Percentiles rank a stretch among this genome's conserved stretches.
Evolutionary conservation across 2,888 invertebrate genomes (phyloP).

Genomic region (Agrotis puta): DNA sequence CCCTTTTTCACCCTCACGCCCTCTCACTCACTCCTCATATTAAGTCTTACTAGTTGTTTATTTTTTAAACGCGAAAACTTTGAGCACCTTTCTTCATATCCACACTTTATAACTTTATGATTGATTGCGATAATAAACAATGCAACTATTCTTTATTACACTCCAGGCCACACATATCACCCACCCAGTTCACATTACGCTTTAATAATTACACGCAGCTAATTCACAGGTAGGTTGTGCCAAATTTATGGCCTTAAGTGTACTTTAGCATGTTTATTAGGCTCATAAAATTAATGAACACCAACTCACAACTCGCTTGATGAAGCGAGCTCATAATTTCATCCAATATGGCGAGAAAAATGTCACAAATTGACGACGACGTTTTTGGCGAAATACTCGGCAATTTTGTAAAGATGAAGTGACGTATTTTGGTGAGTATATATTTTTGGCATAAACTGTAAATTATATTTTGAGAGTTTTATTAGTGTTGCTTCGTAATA

Average conservation of each 20-base stretch:
- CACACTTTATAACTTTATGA: constrained; percentile 3
- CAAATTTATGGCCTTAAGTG: constrained; percentile 64
- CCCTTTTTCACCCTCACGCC: too few species aligned
- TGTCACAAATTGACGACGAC: constrained; percentile 53
- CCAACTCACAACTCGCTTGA: constrained; percentile 56
- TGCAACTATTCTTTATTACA: constrained; percentile 50
- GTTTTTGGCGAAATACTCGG: constrained; percentile 35
- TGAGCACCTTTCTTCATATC: not conserved
- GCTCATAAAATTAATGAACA: constrained; percentile 78
- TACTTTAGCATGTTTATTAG: constrained; percentile 75
- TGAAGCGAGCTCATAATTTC: constrained; percentile 65
- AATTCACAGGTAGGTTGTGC: constrained; percentile 63
- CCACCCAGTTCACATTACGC: constrained; percentile 55
- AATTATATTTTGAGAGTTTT: constrained; percentile 25
- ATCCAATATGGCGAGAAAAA: constrained; percentile 59
- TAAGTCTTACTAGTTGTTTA: too few species aligned
- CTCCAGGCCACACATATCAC: constrained; percentile 47
- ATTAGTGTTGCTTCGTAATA: not conserved
- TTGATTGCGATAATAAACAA: constrained; percentile 16
- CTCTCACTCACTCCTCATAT: too few species aligned
- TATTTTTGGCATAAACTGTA: constrained; percentile 40
- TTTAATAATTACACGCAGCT: constrained; percentile 63
- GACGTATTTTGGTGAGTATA: constrained; percentile 22
- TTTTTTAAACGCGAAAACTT: not conserved
- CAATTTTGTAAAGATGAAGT: constrained; percentile 31